Conservation (phyloP, 1,140 invertebrate genomes). For the Bacillus rossius region DNA sequence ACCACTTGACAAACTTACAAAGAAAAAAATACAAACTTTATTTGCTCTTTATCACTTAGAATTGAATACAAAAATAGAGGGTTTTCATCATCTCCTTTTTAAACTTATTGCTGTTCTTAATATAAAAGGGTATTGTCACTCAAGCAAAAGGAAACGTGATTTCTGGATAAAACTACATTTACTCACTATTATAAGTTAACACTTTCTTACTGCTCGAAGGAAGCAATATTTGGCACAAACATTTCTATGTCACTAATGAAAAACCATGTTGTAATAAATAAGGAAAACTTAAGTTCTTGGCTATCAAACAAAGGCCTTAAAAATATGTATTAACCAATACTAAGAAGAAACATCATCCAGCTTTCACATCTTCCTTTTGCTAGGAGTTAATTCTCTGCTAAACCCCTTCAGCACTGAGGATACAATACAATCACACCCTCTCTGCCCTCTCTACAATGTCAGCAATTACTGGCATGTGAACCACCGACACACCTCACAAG, state of each 20-base stretch:
- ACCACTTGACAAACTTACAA: conserved; percentile 18
- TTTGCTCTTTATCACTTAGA: conserved; percentile 25
- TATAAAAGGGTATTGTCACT: conserved; percentile 18
- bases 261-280: background rate
- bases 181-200: no score
- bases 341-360: conserved; percentile 2
- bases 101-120: conserved; percentile 22
- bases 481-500: no score
- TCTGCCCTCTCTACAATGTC: no score
- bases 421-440: no score
- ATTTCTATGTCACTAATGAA: conserved; percentile 1
- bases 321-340: no score
- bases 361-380: conserved; percentile 14
- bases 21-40: conserved; percentile 27
- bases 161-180: conserved; percentile 1
- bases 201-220: no score
- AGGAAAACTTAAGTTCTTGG: background rate
- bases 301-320: no score
- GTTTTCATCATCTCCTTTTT: conserved; percentile 15
- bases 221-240: conserved; percentile 10
- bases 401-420: conserved; percentile 3
- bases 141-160: conserved; percentile 18
- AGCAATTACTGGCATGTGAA: no score
- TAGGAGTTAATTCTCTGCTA: conserved; percentile 14
- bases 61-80: conserved; percentile 28